Percentiles rank a stretch among this genome's conserved stretches.
phyloP scores from a whole-genome alignment of 1,140 invertebrate species.

The Fopius arisanus region DNA sequence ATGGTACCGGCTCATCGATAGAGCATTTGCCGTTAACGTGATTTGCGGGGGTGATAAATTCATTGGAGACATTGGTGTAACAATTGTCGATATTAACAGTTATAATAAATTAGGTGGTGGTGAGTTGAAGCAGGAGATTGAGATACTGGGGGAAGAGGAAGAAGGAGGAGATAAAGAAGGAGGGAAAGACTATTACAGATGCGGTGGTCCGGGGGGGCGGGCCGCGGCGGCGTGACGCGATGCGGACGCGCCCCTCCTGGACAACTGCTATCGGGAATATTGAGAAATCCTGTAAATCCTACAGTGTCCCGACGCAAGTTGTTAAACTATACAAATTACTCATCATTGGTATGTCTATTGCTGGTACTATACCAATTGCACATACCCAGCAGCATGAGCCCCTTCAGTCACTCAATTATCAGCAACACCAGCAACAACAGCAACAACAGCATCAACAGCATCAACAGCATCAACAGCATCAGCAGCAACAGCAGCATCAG shows the following conservation, averaged over 20 bases:
- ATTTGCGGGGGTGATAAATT: background rate
- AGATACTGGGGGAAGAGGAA: background rate
- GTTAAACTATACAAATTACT: background rate
- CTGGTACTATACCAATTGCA: background rate
- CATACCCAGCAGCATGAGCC: background rate
- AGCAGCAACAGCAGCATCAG: background rate
- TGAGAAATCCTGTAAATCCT: constrained; percentile 33
- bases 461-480: constrained; percentile 12
- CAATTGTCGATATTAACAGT: background rate
- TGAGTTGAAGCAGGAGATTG: background rate
- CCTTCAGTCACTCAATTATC: background rate
- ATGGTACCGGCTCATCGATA: background rate
- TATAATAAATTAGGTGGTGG: background rate
- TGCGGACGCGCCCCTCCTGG: constrained; percentile 60
- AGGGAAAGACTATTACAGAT: constrained; percentile 56
- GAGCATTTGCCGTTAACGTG: background rate
- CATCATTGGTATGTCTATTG: background rate
- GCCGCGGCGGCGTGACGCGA: constrained; percentile 64
- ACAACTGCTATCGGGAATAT: constrained; percentile 42
- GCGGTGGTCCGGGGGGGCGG: constrained; percentile 57
- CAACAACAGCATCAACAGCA: background rate
- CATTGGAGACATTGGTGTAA: background rate
- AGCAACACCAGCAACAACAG: too few species aligned
- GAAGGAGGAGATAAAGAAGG: constrained; percentile 31
- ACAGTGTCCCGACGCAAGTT: background rate